Evolutionary conservation across 2,888 invertebrate genomes (phyloP), one percentile per base, ranked within the genome.

Genomic region (Leptothorax acervorum): DNA sequence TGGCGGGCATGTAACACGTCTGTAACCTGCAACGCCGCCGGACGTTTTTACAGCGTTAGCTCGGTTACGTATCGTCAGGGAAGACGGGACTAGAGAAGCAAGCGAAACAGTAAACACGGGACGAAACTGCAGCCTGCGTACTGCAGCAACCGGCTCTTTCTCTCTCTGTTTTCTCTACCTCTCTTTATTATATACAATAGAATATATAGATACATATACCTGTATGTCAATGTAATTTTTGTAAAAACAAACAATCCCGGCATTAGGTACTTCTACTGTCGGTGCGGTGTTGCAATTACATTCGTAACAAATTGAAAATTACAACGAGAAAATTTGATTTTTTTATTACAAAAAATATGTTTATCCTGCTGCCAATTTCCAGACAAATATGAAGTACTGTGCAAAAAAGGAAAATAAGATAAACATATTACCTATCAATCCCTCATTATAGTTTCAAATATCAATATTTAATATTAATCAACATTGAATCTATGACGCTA

Each of bases 41-140:
- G 75, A 84, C 82, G 88, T 88, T 88, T 88, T 88, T 88, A 88
- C 78, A 83, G 75, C 85, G 66, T 71, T 84, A 68, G 62, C 62
- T 55, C 28, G 51, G 65, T 78, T 78, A 84, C 71, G 66, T 63
- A 45, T 76, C 78, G 42, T 42, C 53, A 45, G 65, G 31, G 35
- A 71, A 62, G 75, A 65, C 28, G 51, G 28, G 76, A 18, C 65
- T 76, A 51, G 65, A 53, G 65, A 62, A 31, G 48, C 57, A 78
- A 42, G 31, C 42, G 63, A 48, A 48, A 45, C 62, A 48, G 66
- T 75, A 55, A 79, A 71, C 60, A 51, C 39, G 15, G 9, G 39
- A 42, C 48, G 35, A 79, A 71, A 79, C 48, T 71, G 31, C 66
- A 63, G 51, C 31, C 75, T 55, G 66, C 55, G 45, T 45, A 78